A percentile compares a stretch with the other conserved stretches of the same genome.
These are phyloP conservation scores for Halcyon malimbica DNA, from an alignment of 2,113 vertebrate genomes.

Conservation along the genomic window DNA sequence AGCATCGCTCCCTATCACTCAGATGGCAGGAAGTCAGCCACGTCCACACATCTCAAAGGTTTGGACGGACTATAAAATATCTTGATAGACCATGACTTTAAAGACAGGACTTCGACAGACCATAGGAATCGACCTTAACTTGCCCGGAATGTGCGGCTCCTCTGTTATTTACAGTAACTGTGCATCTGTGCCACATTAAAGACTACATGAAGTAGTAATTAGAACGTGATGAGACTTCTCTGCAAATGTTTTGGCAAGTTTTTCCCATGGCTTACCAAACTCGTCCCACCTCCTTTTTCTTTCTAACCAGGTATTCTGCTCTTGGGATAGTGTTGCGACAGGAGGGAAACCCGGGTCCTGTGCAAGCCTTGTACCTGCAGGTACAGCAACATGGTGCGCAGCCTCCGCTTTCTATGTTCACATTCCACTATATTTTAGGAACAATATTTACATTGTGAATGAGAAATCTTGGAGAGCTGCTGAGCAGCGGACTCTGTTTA, in stretches of 20 bases:
- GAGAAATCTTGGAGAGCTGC: background rate
- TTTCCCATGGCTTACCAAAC: background rate
- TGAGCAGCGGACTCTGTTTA: background rate
- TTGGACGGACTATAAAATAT: background rate
- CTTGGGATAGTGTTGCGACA: too few species aligned
- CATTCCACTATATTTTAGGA: background rate
- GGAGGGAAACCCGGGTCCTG: too few species aligned
- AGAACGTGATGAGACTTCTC: background rate
- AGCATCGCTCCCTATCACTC: background rate
- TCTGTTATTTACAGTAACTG: rapidly evolving
- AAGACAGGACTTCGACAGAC: background rate
- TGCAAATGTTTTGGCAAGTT: background rate
- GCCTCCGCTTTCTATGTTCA: background rate
- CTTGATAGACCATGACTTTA: background rate
- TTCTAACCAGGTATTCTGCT: background rate
- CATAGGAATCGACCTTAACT: rapidly evolving
- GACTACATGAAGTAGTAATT: background rate
- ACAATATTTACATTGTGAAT: background rate
- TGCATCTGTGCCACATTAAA: background rate
- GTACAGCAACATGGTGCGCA: background rate
- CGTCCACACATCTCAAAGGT: background rate
- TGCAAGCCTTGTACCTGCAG: background rate
- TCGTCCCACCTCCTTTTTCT: background rate
- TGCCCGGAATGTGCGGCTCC: rapidly evolving
- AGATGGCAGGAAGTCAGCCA: background rate